phyloP scores from a whole-genome alignment of 2,797 vertebrate genomes.

The Dermochelys coriacea region DNA sequence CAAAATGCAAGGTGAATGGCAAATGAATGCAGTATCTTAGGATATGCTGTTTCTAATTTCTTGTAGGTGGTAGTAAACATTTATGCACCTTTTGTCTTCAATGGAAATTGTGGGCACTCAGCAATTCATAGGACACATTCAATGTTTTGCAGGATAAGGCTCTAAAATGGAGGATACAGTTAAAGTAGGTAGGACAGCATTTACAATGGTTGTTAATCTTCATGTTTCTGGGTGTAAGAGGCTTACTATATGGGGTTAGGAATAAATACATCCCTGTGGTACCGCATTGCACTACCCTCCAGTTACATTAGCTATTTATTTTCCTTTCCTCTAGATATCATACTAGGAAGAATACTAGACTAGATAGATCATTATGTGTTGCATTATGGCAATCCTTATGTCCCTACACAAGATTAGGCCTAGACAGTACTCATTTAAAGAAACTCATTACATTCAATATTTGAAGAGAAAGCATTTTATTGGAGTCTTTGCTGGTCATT shows the following conservation, averaged over 20 bases:
- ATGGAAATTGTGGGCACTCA: background rate
- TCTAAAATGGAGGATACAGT: background rate
- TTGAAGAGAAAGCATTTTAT: slow-evolving; percentile 33
- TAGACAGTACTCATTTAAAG: slow-evolving; percentile 29
- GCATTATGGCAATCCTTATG: background rate
- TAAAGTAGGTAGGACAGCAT: background rate
- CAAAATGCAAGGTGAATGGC: background rate
- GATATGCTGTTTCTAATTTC: background rate
- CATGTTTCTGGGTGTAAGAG: background rate
- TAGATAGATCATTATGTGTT: background rate
- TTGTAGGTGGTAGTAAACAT: accelerated
- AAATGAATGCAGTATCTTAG: background rate
- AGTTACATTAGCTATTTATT: background rate
- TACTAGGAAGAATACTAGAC: background rate
- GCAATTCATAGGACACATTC: background rate
- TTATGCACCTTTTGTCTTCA: background rate
- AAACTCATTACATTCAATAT: slow-evolving; percentile 47
- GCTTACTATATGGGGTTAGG: background rate
- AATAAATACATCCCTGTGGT: background rate
- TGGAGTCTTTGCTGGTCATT: slow-evolving; percentile 4
- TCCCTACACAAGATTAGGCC: background rate
- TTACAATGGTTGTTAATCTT: background rate
- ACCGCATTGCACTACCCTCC: background rate
- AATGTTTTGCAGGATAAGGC: background rate
- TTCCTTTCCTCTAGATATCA: background rate